phyloP scores from a whole-genome alignment of 2,113 vertebrate genomes.

The Polypterus bichir region DNA sequence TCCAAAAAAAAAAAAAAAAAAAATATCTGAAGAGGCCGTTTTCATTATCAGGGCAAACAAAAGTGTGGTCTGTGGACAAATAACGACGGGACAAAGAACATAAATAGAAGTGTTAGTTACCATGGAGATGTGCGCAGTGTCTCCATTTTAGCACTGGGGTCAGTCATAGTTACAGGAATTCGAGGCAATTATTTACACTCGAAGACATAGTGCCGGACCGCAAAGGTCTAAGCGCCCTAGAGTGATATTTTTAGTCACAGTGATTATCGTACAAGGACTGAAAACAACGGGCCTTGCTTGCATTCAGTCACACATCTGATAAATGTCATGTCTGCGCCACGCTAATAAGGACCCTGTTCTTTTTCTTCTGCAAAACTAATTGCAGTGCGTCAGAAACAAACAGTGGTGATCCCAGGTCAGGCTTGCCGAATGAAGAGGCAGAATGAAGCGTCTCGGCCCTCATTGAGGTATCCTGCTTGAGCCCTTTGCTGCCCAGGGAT shows the following conservation, averaged over 20 bases:
- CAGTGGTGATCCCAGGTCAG: background rate
- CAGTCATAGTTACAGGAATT: constrained; percentile 9
- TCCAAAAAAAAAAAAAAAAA: constrained; percentile 3
- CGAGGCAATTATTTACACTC: constrained; percentile 12
- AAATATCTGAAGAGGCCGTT: constrained; percentile 12
- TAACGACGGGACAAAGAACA: constrained; percentile 11
- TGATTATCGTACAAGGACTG: background rate
- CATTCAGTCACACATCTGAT: background rate
- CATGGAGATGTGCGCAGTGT: constrained; percentile 4
- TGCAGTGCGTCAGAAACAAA: background rate
- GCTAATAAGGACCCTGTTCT: background rate
- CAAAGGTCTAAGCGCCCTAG: background rate
- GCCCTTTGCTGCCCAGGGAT: no score
- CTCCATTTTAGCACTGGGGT: background rate
- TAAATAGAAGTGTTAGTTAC: constrained; percentile 12
- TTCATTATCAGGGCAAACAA: constrained; percentile 8
- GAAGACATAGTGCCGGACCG: constrained; percentile 1
- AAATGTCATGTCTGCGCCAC: background rate
- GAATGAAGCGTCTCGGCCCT: no score
- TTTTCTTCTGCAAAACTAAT: background rate
- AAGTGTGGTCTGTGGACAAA: constrained; percentile 9
- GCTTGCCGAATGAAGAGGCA: no score
- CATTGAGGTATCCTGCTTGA: no score
- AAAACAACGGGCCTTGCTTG: background rate
- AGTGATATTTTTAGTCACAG: constrained; percentile 1